Conservation (phyloP, 2,113 vertebrate species). For the Porphyrio hochstetteri region DNA sequence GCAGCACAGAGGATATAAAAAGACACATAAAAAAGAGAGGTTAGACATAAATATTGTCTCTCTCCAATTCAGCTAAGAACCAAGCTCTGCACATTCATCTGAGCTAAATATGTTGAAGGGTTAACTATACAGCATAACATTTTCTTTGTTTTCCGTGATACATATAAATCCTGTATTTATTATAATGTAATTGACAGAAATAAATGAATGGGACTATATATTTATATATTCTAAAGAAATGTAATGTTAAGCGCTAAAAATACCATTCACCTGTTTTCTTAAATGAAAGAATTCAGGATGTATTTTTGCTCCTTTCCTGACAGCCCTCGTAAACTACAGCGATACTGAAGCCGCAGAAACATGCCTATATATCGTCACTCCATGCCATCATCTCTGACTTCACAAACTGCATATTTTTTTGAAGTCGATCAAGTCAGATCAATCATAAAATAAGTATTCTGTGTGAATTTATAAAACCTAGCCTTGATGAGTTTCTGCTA, state of each 20-base stretch:
- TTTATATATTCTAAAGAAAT: background rate
- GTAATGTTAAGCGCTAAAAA: background rate
- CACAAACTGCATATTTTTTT: background rate
- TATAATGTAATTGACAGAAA: background rate
- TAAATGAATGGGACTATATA: background rate
- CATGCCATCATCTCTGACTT: background rate
- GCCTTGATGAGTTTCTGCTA: background rate
- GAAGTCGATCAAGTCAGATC: background rate
- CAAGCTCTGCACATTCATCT: background rate
- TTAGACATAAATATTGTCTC: background rate
- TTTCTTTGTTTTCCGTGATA: background rate
- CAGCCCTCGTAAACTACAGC: background rate
- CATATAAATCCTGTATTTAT: background rate
- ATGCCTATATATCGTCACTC: background rate
- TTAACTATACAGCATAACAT: background rate
- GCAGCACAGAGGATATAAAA: background rate
- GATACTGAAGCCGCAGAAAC: background rate
- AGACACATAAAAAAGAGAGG: background rate
- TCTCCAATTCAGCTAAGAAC: background rate
- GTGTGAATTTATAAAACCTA: background rate
- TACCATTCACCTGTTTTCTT: background rate
- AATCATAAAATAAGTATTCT: background rate
- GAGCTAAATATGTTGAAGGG: background rate
- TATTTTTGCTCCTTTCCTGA: background rate
- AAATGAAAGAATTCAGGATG: background rate